A percentile compares a stretch with the other conserved stretches of the same genome.
These are phyloP conservation scores for Mimas tiliae DNA, from an alignment of 2,888 invertebrate genomes.

Conservation along the genomic window DNA sequence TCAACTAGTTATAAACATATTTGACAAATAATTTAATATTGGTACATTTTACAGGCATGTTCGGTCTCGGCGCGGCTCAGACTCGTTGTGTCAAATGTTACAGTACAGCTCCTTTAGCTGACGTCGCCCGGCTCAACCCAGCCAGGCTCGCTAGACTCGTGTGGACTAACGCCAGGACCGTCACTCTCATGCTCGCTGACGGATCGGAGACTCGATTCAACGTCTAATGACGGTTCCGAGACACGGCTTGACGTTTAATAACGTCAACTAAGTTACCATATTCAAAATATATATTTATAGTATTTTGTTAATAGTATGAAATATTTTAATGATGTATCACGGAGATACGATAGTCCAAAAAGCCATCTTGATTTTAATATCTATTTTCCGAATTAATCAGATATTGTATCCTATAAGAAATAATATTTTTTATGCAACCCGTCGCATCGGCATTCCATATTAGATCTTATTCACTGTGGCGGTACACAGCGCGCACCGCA, in stretches of 20 bases:
- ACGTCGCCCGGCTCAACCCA: constrained; percentile 93
- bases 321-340: neutral
- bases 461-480: too few relatives aligned
- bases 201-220: constrained; percentile 91
- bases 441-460: too few relatives aligned
- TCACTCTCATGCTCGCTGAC: constrained; percentile 97
- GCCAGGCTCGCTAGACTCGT: constrained; percentile 95
- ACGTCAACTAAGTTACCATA: neutral
- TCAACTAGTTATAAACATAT: too few relatives aligned
- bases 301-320: neutral
- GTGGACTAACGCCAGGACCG: constrained; percentile 97
- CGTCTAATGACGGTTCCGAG: constrained; percentile 51
- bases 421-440: too few relatives aligned
- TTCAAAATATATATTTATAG: neutral
- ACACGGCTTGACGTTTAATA: neutral
- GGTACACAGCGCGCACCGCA: too few relatives aligned
- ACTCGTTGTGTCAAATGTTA: constrained; percentile 98
- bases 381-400: too few relatives aligned
- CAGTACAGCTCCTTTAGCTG: constrained; percentile 96
- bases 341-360: neutral
- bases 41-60: constrained; percentile 88
- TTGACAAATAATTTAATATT: too few relatives aligned
- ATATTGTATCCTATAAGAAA: too few relatives aligned
- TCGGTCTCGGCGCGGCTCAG: constrained; percentile 98
- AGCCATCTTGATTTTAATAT: too few relatives aligned